These are phyloP conservation scores for Sebastes jordani DNA, from an alignment of 2,797 vertebrate genomes.

Conservation along the genomic window DNA sequence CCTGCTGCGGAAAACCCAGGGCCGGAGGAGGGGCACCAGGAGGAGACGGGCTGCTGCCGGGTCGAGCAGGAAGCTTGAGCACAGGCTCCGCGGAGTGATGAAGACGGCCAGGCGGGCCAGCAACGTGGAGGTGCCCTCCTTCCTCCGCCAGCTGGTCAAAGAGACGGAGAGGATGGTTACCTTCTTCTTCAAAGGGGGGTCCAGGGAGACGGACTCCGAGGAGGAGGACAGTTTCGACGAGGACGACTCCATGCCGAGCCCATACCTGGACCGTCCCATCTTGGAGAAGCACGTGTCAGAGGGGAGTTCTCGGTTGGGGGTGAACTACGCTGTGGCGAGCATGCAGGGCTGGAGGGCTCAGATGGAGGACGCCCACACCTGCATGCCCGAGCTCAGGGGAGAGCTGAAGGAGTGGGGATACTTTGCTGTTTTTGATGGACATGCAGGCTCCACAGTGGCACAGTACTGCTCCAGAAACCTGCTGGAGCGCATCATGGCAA, in stretches of 20 bases:
- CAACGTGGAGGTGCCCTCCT: conserved; percentile 82
- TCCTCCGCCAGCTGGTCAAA: conserved; percentile 80
- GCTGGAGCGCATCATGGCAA: conserved; percentile 79
- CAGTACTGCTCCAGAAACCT: conserved; percentile 84
- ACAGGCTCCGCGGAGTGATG: conserved; percentile 70
- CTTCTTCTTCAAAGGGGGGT: conserved; percentile 81
- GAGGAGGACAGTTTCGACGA: conserved; percentile 51
- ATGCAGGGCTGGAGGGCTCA: conserved; percentile 87
- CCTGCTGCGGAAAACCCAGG: conserved; percentile 74
- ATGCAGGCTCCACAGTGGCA: conserved; percentile 83
- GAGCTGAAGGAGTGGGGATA: conserved; percentile 82
- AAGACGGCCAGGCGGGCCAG: conserved; percentile 79
- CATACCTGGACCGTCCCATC: conserved; percentile 79
- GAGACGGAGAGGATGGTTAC: conserved; percentile 85
- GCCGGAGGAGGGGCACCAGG: conserved; percentile 63
- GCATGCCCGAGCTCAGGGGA: conserved; percentile 73
- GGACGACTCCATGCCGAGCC: conserved; percentile 61
- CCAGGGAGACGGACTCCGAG: conserved; percentile 46
- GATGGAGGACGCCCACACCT: conserved; percentile 87
- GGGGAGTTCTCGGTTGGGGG: conserved; percentile 63
- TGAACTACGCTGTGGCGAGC: conserved; percentile 81
- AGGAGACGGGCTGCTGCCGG: conserved; percentile 49
- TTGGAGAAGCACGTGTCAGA: conserved; percentile 79
- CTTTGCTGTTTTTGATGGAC: conserved; percentile 86
- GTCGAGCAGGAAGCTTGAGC: conserved; percentile 70